Percentiles rank a stretch among this genome's conserved stretches.
These are phyloP conservation scores for Tonatia bakeri DNA, from an alignment of 2,113 vertebrate genomes.

Conservation along the genomic window DNA sequence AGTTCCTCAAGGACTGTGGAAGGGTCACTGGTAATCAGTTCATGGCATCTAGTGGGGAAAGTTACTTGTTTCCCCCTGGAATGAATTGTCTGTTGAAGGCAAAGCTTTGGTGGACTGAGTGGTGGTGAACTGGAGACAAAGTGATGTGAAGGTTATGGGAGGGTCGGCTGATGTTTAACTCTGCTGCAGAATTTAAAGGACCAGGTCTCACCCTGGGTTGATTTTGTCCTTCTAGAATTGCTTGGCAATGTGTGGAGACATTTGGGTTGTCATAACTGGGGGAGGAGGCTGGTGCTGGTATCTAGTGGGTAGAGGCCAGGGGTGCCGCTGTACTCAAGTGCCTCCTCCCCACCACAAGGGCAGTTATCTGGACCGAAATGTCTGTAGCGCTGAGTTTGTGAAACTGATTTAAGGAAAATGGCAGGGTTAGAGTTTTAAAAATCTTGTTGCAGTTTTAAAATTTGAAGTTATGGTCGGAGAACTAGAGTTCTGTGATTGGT, in stretches of 20 bases:
- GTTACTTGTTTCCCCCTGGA: conserved; percentile 8
- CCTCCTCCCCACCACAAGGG: background rate
- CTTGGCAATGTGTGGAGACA: conserved; percentile 11
- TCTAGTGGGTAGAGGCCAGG: background rate
- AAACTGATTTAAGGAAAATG: conserved; percentile 29
- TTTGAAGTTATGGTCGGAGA: conserved; percentile 9
- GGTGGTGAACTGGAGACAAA: background rate
- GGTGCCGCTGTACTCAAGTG: background rate
- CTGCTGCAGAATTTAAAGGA: background rate
- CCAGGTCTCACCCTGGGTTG: background rate
- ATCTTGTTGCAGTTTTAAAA: conserved; percentile 27
- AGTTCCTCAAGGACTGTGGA: background rate
- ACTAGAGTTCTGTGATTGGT: background rate
- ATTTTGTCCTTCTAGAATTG: background rate
- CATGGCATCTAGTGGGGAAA: background rate
- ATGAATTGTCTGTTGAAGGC: background rate
- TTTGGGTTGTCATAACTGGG: background rate
- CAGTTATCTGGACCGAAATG: background rate
- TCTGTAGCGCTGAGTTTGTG: background rate
- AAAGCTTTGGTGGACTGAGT: background rate
- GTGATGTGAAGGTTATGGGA: conserved; percentile 5
- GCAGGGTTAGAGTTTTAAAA: conserved; percentile 14
- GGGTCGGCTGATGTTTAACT: background rate
- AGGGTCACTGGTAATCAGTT: background rate
- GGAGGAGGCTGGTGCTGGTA: background rate